Evolutionary conservation across 2,113 vertebrate species (phyloP).

Genomic region (Odobenus rosmarus): DNA sequence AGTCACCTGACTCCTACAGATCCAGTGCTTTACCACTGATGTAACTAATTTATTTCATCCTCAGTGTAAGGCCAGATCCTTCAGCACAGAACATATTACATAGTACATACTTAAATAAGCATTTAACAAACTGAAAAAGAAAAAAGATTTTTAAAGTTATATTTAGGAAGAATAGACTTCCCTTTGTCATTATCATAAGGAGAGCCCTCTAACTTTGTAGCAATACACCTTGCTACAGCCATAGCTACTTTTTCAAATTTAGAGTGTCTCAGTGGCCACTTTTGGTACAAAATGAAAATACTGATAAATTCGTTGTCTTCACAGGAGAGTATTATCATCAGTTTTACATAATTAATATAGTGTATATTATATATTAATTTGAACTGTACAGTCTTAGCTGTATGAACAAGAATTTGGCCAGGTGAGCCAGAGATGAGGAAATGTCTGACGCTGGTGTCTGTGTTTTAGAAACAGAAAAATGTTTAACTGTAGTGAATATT

Average conservation of each 20-base stretch:
- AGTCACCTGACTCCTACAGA: background rate
- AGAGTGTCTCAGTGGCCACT: background rate
- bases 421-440: conserved; percentile 72
- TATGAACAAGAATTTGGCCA: conserved; percentile 74
- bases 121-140: background rate
- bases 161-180: background rate
- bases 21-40: background rate
- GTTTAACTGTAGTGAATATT: background rate
- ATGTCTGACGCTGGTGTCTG: conserved; percentile 66
- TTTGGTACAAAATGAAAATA: background rate
- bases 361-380: background rate
- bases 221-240: background rate
- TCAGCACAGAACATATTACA: background rate
- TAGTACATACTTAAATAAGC: background rate
- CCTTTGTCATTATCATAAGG: background rate
- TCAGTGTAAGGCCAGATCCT: background rate
- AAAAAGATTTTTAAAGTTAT: background rate
- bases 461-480: conserved; percentile 72
- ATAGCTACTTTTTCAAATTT: background rate
- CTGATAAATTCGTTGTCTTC: background rate
- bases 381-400: background rate
- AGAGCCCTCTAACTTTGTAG: background rate
- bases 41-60: background rate
- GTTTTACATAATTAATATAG: background rate
- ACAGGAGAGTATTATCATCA: background rate